These are phyloP conservation scores for Pimephales promelas DNA, from an alignment of 2,113 vertebrate genomes.

Conservation along the genomic window DNA sequence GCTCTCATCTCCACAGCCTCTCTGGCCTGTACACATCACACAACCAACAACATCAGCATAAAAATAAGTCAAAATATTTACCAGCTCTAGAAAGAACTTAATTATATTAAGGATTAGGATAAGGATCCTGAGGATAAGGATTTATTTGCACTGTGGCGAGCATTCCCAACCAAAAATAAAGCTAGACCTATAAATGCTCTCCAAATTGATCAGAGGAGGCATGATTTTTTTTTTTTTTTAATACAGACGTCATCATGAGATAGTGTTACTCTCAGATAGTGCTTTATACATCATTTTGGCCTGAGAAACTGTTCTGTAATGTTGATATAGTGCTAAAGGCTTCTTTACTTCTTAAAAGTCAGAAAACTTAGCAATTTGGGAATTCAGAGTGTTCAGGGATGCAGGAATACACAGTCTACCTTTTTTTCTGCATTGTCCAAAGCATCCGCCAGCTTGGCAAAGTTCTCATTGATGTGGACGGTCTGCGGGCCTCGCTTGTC, in stretches of 20 bases:
- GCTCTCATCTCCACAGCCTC: constrained; percentile 98
- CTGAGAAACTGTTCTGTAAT: neutral
- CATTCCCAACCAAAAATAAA: neutral
- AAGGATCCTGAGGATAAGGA: too few relatives aligned
- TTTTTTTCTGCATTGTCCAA: constrained; percentile 98
- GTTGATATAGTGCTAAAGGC: neutral
- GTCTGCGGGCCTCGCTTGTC: constrained; percentile 97
- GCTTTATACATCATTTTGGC: neutral
- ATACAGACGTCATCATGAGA: neutral
- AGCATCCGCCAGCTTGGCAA: constrained; percentile 95
- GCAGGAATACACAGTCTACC: constrained; percentile 69
- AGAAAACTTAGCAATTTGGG: neutral
- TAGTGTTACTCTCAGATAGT: neutral
- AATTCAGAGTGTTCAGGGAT: neutral
- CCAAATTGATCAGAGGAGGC: neutral
- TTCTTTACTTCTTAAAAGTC: neutral
- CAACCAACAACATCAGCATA: neutral
- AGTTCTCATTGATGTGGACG: constrained; percentile 98
- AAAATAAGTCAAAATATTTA: neutral
- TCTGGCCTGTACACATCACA: constrained; percentile 80
- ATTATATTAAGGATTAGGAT: too few relatives aligned
- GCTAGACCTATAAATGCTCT: neutral
- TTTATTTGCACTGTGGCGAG: neutral
- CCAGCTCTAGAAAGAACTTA: neutral
- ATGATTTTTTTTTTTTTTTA: neutral